Evolutionary conservation across 2,797 vertebrate genomes (phyloP).

Genomic region (Eremophila alpestris): DNA sequence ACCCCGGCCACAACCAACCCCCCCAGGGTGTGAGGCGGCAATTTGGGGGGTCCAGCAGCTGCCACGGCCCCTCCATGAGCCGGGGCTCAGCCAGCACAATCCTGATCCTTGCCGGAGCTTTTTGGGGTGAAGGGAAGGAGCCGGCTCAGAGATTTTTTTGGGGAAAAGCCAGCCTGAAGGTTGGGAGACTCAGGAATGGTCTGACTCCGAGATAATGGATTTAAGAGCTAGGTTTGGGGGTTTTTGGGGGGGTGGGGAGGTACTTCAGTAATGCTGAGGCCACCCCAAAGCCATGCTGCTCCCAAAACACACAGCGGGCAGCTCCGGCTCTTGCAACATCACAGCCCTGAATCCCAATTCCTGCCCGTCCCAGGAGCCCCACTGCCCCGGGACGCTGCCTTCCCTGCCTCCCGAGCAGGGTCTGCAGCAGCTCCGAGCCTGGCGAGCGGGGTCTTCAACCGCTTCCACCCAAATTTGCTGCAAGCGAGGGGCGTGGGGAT

Average conservation of each 20-base stretch:
- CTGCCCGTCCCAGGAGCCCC: background rate
- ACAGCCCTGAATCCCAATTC: background rate
- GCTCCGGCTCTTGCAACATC: background rate
- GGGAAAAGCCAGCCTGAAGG: background rate
- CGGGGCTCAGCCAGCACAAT: background rate
- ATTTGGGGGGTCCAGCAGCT: accelerated
- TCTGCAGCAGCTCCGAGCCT: background rate
- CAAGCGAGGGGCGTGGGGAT: background rate
- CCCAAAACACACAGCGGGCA: background rate
- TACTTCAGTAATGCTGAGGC: background rate
- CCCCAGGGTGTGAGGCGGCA: accelerated
- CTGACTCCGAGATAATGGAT: accelerated
- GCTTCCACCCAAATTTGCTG: background rate
- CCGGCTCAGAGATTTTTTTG: accelerated
- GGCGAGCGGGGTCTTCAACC: background rate
- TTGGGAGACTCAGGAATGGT: accelerated
- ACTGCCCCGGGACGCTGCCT: background rate
- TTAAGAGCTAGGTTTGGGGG: background rate
- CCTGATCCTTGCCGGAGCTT: background rate
- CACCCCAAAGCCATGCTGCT: background rate
- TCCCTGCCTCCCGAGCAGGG: background rate
- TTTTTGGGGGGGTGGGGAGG: accelerated
- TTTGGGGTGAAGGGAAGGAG: background rate
- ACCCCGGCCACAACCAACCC: background rate
- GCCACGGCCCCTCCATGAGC: accelerated